Conservation (phyloP, 2,113 vertebrate genomes). For the Melierax canorus region DNA sequence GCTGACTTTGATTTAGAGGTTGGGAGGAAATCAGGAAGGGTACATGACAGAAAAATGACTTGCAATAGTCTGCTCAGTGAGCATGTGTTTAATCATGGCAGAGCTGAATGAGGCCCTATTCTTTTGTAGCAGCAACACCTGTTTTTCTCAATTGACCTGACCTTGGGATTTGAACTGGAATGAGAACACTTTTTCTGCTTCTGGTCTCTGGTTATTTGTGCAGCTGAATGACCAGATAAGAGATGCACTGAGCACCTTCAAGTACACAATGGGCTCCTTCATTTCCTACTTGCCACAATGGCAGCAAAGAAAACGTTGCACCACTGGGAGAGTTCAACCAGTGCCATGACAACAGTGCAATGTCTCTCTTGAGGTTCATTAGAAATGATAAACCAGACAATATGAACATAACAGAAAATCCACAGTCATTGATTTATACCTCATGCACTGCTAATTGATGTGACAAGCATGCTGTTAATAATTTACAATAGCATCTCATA, state of each 20-base stretch:
- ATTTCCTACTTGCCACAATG: background rate
- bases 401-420: background rate
- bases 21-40: background rate
- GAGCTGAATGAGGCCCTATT: background rate
- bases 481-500: background rate
- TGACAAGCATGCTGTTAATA: background rate
- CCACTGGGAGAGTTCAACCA: background rate
- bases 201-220: background rate
- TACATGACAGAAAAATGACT: background rate
- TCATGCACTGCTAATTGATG: background rate
- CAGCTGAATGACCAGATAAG: background rate
- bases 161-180: background rate
- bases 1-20: background rate
- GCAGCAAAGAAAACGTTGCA: background rate
- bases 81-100: background rate
- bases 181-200: background rate
- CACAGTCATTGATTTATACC: background rate
- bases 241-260: background rate
- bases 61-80: rapidly evolving
- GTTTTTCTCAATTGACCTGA: background rate
- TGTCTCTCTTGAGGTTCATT: background rate
- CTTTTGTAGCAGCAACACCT: background rate
- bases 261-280: background rate
- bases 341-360: background rate
- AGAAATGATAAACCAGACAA: background rate